Conservation (phyloP, 2,797 vertebrate species). For the Lacerta agilis region DNA sequence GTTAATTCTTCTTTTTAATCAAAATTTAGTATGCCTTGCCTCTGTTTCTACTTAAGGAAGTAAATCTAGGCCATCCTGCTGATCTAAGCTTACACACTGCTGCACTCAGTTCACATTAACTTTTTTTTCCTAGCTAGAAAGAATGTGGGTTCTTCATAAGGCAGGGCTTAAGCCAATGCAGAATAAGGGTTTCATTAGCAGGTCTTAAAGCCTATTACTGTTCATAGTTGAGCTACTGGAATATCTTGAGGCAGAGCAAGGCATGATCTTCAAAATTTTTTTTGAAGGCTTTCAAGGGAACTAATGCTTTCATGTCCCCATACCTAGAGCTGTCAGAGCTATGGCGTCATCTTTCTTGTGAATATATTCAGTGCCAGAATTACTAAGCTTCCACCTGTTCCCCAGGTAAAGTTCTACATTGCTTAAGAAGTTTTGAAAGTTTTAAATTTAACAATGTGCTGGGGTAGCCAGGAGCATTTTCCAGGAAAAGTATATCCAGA, state of each 20-base stretch:
- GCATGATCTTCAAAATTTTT: not conserved
- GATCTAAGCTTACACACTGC: not conserved
- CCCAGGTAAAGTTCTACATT: not conserved
- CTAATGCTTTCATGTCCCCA: not conserved
- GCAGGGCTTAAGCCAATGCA: not conserved
- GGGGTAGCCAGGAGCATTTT: not conserved
- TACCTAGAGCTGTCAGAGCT: not conserved
- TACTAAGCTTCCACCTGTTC: not conserved
- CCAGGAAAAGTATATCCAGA: not conserved
- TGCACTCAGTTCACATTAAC: not conserved
- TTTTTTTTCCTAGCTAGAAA: not conserved
- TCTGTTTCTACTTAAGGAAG: not conserved
- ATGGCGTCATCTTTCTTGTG: not conserved
- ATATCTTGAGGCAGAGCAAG: not conserved
- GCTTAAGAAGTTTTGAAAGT: not conserved
- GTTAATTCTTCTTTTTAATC: not conserved
- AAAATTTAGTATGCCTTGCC: not conserved
- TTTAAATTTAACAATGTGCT: not conserved
- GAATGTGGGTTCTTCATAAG: not conserved
- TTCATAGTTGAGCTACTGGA: not conserved
- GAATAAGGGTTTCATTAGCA: not conserved
- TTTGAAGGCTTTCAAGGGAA: not conserved
- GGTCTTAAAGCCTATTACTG: not conserved
- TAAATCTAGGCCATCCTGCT: not conserved
- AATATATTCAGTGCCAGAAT: not conserved